Evolutionary conservation across 2,888 invertebrate genomes (phyloP).

Genomic region (Mystacides longicornis): DNA sequence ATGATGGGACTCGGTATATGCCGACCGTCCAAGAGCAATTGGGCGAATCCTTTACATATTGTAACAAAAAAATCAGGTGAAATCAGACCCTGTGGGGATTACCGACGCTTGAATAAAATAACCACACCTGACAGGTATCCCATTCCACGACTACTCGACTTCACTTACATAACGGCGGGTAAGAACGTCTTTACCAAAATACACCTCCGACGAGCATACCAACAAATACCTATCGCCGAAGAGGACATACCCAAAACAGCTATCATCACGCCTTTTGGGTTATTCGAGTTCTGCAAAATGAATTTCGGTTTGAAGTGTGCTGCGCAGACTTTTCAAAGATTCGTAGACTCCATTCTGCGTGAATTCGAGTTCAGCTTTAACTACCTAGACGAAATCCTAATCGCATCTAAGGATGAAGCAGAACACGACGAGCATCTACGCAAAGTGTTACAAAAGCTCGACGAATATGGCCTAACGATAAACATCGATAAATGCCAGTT

Average conservation of each 20-base stretch:
- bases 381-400: conserved; percentile 31
- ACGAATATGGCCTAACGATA: conserved; percentile 26
- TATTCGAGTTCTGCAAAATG: conserved; percentile 20
- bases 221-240: conserved; percentile 19
- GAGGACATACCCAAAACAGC: conserved; percentile 32
- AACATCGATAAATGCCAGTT: conserved; percentile 26
- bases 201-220: conserved; percentile 30
- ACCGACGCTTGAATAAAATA: conserved; percentile 29
- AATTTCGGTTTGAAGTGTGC: conserved; percentile 14
- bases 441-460: conserved; percentile 26
- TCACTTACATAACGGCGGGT: conserved; percentile 25
- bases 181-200: conserved; percentile 27
- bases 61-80: conserved; percentile 20
- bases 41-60: conserved; percentile 32
- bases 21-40: conserved; percentile 30
- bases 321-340: conserved; percentile 24
- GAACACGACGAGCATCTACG: conserved; percentile 27
- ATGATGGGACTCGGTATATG: conserved; percentile 31
- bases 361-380: conserved; percentile 16
- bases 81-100: conserved; percentile 30
- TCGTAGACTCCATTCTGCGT: conserved; percentile 19
- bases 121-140: conserved; percentile 32
- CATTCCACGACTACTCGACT: conserved; percentile 29
- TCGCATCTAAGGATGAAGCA: conserved; percentile 25
- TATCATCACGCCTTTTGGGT: conserved; percentile 29